Conservation (phyloP, 2,888 invertebrate species). For the Autographa pulchrina region DNA sequence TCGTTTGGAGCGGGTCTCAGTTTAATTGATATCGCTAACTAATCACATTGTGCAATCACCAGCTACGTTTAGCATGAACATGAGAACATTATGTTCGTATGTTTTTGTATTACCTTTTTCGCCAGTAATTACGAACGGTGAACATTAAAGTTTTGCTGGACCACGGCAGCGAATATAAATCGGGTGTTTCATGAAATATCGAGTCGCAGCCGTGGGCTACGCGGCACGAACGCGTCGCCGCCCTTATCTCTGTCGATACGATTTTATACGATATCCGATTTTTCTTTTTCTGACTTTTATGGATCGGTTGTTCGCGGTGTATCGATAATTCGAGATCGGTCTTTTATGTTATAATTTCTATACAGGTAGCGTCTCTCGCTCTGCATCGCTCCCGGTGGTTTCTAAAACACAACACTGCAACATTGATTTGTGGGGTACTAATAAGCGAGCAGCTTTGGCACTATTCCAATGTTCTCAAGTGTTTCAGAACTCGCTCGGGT, state of each 20-base stretch:
- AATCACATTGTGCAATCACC: constrained; percentile 38
- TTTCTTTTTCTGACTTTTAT: constrained; percentile 87
- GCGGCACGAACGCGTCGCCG: constrained; percentile 79
- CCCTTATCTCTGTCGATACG: constrained; percentile 86
- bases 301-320: constrained; percentile 86
- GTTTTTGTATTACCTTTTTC: constrained; percentile 74
- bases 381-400: constrained; percentile 57
- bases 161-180: constrained; percentile 85
- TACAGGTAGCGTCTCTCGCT: constrained; percentile 64
- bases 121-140: constrained; percentile 83
- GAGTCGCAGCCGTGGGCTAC: constrained; percentile 86
- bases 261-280: constrained; percentile 87
- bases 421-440: constrained; percentile 50
- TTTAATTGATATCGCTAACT: constrained; percentile 31
- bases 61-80: constrained; percentile 45
- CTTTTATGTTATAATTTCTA: constrained; percentile 78
- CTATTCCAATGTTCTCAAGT: constrained; percentile 59
- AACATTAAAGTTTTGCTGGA: constrained; percentile 84
- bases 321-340: constrained; percentile 85
- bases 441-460: constrained; percentile 51
- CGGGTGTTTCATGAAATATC: constrained; percentile 88
- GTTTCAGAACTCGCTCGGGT: constrained; percentile 71
- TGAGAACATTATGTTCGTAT: constrained; percentile 52
- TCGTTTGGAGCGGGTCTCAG: constrained; percentile 1
- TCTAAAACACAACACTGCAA: constrained; percentile 56